Conservation (phyloP, 2,888 invertebrate species). For the Nomada ferruginata region DNA sequence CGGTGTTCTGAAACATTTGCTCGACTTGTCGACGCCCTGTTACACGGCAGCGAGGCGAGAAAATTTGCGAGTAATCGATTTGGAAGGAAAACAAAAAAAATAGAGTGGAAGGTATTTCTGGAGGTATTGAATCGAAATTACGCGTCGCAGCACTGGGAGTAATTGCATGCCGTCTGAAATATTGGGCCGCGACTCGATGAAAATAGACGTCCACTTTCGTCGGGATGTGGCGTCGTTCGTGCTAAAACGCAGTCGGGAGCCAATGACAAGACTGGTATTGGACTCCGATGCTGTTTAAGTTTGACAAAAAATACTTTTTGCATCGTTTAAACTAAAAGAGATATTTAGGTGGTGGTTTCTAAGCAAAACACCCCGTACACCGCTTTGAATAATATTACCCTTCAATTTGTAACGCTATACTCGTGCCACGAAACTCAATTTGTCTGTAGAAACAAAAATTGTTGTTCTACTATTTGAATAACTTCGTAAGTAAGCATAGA, state of each 20-base stretch:
- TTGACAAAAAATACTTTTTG: no score
- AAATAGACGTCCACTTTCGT: background rate
- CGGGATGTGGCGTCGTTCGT: background rate
- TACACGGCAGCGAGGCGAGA: no score
- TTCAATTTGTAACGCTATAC: background rate
- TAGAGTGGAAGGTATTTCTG: background rate
- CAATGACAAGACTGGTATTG: background rate
- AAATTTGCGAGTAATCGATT: no score
- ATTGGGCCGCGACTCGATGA: slow-evolving; percentile 8
- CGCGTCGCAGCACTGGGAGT: background rate
- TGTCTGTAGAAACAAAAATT: background rate
- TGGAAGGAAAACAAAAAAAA: background rate
- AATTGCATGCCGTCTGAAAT: slow-evolving; percentile 15
- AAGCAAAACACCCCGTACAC: no score
- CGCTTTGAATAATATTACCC: slow-evolving; percentile 7
- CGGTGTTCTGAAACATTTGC: no score
- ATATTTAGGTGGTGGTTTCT: no score
- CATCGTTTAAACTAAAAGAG: no score
- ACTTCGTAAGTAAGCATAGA: no score
- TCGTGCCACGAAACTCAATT: background rate
- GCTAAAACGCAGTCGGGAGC: background rate
- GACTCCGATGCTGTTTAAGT: no score
- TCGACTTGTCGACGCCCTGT: no score
- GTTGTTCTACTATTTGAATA: no score
- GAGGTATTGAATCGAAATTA: background rate